Conservation (phyloP, 1,140 invertebrate genomes). For the Eriocheir sinensis region DNA sequence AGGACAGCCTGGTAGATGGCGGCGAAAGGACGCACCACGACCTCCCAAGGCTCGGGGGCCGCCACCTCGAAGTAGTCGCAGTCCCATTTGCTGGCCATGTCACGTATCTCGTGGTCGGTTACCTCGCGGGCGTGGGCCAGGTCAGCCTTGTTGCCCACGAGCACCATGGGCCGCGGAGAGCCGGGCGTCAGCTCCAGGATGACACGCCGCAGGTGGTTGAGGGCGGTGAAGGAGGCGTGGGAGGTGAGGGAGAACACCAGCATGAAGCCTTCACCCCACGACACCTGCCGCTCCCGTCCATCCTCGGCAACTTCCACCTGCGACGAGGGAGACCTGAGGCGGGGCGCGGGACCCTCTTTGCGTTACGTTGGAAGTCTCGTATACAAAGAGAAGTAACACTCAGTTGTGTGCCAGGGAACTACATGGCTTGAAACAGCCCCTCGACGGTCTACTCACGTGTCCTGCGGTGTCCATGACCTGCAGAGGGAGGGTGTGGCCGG, state of each 20-base stretch:
- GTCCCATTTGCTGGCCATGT: constrained; percentile 63
- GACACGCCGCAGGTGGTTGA: constrained; percentile 61
- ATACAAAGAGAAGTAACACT: too few relatives aligned
- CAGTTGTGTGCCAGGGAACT: too few relatives aligned
- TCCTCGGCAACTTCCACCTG: constrained; percentile 68
- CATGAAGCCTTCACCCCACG: constrained; percentile 73
- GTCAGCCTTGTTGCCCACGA: constrained; percentile 75
- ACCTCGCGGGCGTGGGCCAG: constrained; percentile 69
- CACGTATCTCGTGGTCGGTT: constrained; percentile 54
- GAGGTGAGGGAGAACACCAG: constrained; percentile 70
- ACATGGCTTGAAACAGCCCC: neutral
- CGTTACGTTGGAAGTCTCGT: too few relatives aligned
- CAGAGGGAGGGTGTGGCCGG: constrained; percentile 66
- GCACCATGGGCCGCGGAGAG: constrained; percentile 63
- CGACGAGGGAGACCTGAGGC: neutral
- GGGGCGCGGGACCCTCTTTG: too few relatives aligned
- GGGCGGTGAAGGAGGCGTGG: constrained; percentile 52
- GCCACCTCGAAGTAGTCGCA: constrained; percentile 73
- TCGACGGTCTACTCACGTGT: constrained; percentile 33
- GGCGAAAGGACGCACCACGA: constrained; percentile 68
- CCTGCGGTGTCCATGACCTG: constrained; percentile 77
- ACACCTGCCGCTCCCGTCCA: constrained; percentile 67
- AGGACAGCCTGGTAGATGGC: constrained; percentile 69
- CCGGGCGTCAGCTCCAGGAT: constrained; percentile 72
- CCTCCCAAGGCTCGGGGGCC: constrained; percentile 71